Percentiles rank a stretch among this genome's conserved stretches.
Conservation (phyloP, 2,113 vertebrate genomes). For the Petrocephalus microphthalmus region DNA sequence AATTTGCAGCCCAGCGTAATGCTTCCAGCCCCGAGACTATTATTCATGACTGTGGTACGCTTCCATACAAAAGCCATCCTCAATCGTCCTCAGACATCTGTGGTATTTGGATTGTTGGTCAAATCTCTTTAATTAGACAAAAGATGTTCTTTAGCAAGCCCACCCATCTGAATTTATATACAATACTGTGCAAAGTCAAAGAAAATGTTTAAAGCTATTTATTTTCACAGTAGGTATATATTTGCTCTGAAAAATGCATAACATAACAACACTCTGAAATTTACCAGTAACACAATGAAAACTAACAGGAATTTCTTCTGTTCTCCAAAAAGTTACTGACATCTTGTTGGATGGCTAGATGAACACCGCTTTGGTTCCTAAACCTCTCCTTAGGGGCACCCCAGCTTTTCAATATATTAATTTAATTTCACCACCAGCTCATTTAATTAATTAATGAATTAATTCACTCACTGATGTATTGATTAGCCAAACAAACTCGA, state of each 20-base stretch:
- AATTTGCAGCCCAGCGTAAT: background rate
- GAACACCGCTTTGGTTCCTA: too few species aligned
- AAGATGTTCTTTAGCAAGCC: background rate
- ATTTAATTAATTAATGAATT: too few species aligned
- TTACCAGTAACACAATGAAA: background rate
- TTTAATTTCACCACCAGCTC: too few species aligned
- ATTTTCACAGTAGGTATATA: background rate
- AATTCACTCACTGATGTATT: too few species aligned
- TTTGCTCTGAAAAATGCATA: background rate
- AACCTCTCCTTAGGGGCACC: too few species aligned
- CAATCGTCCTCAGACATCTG: background rate
- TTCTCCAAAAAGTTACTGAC: background rate
- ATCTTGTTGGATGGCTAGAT: too few species aligned
- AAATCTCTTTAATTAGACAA: conserved; percentile 8
- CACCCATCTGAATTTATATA: background rate
- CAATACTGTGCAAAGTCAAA: background rate
- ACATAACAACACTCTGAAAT: background rate
- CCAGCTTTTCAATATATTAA: too few species aligned
- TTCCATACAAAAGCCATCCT: background rate
- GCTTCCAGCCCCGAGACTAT: background rate
- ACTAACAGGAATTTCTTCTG: background rate
- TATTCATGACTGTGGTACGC: background rate
- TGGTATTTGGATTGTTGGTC: conserved; percentile 19
- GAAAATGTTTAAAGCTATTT: background rate
- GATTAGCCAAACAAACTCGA: background rate